Conservation (phyloP, 2,113 vertebrate genomes). For the Eublepharis macularius region DNA sequence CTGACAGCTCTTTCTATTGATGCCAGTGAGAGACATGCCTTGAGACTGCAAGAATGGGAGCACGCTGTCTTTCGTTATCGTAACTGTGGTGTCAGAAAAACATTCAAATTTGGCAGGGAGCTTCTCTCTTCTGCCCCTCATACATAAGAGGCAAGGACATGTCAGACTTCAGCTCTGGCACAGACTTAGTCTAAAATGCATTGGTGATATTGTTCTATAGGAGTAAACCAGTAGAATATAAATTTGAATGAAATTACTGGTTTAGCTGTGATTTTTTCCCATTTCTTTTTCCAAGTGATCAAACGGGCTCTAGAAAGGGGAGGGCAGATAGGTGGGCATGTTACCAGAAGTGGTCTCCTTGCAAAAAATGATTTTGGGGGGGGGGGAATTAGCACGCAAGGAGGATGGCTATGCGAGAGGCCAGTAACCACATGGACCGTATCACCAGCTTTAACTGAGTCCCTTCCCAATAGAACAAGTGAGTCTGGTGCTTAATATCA, state of each 20-base stretch:
- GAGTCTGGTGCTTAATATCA: no score
- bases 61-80: neutral
- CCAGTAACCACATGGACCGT: no score
- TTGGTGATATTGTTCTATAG: slow-evolving; percentile 22
- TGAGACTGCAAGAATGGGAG: neutral
- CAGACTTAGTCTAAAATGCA: slow-evolving; percentile 11
- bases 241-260: slow-evolving; percentile 37
- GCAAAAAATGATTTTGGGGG: no score
- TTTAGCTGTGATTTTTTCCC: slow-evolving; percentile 32
- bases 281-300: neutral
- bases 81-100: slow-evolving; percentile 31
- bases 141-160: slow-evolving; percentile 22
- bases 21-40: neutral
- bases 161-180: slow-evolving; percentile 36
- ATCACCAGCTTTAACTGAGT: no score
- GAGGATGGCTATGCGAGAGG: no score
- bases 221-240: neutral
- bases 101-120: neutral
- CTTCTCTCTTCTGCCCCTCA: slow-evolving; percentile 12
- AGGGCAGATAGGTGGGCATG: no score
- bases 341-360: no score
- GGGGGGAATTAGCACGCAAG: no score
- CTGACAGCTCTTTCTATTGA: neutral
- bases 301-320: neutral
- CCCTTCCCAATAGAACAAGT: no score